Conservation (phyloP, 2,888 invertebrate species). For the Proisotoma minuta region DNA sequence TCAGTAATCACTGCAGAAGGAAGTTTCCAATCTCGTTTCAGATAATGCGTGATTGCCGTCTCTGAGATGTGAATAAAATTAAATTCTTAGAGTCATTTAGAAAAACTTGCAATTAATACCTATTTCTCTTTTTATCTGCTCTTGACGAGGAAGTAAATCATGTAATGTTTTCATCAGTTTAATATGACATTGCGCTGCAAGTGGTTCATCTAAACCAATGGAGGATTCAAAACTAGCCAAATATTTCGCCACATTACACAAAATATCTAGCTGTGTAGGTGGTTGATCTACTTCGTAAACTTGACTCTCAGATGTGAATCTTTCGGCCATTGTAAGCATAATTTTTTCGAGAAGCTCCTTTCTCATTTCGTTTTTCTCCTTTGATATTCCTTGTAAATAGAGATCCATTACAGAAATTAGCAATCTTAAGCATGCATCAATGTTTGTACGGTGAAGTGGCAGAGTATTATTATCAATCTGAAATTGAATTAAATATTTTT, state of each 20-base stretch:
- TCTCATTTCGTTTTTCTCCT: conserved; percentile 7
- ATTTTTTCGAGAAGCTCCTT: neutral
- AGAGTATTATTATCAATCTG: neutral
- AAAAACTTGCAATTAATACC: too few species aligned
- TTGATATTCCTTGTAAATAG: conserved; percentile 24
- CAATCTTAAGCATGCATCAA: conserved; percentile 26
- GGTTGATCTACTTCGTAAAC: conserved; percentile 1
- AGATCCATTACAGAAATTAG: conserved; percentile 17
- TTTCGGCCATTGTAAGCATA: neutral
- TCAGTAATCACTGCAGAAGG: conserved; percentile 20
- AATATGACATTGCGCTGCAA: conserved; percentile 30
- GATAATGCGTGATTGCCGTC: conserved; percentile 22
- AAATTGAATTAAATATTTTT: neutral
- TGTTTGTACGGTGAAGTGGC: neutral
- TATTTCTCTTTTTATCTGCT: conserved; percentile 18
- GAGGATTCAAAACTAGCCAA: conserved; percentile 8
- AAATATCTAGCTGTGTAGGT: conserved; percentile 6
- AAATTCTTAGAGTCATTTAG: too few species aligned
- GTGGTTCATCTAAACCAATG: conserved; percentile 10
- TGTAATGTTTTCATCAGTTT: conserved; percentile 29
- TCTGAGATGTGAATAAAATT: too few species aligned
- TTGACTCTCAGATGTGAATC: neutral
- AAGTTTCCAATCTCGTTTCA: conserved; percentile 33
- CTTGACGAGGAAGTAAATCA: conserved; percentile 21
- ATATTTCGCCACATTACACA: conserved; percentile 16